A percentile compares a stretch with the other conserved stretches of the same genome.
phyloP scores from a whole-genome alignment of 2,797 vertebrate genomes.

The Enteromius treurensis region DNA sequence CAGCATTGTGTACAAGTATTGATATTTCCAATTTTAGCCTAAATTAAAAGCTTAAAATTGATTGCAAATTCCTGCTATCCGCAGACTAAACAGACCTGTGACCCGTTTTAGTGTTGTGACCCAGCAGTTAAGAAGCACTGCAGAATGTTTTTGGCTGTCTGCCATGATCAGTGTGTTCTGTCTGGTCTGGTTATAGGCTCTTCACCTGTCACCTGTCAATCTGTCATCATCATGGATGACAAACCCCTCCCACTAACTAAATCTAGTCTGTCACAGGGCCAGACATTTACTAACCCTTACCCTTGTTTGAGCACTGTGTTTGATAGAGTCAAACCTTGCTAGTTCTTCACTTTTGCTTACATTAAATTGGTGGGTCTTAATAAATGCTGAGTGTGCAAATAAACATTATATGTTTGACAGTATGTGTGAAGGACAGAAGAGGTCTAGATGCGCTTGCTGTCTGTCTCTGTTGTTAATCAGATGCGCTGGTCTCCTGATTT shows the following conservation, averaged over 20 bases:
- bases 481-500: constrained; percentile 18
- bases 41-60: background rate
- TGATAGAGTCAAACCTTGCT: background rate
- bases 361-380: background rate
- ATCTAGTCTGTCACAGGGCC: background rate
- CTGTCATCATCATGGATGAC: constrained; percentile 16
- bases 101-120: background rate
- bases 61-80: background rate
- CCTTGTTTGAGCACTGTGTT: background rate
- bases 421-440: background rate
- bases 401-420: constrained; percentile 4
- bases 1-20: background rate
- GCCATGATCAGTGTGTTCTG: constrained; percentile 28
- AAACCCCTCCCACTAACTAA: background rate
- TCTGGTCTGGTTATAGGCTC: constrained; percentile 26
- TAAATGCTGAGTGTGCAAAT: background rate
- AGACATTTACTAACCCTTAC: background rate
- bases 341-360: background rate
- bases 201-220: constrained; percentile 40
- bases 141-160: background rate
- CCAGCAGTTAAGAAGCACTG: constrained; percentile 11
- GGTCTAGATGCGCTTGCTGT: background rate
- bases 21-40: background rate
- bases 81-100: background rate
- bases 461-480: constrained; percentile 9